A percentile compares a stretch with the other conserved stretches of the same genome.
Evolutionary conservation across 2,888 invertebrate species (phyloP).

Genomic region (Prosapia bicincta): DNA sequence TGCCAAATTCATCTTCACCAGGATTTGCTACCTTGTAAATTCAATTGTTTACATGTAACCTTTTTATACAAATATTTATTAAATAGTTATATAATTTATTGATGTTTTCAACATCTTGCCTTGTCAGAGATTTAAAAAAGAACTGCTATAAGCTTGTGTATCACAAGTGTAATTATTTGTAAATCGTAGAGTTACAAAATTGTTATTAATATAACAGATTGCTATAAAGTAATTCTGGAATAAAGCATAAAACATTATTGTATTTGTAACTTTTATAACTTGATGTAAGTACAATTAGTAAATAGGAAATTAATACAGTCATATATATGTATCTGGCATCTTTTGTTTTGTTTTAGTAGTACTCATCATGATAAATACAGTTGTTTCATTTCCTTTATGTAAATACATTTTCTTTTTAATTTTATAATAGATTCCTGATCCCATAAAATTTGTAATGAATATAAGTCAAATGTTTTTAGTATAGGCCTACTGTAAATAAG

Average conservation of each 20-base stretch:
- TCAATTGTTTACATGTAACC: no score
- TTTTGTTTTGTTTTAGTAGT: neutral
- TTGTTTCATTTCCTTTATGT: neutral
- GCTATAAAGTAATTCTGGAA: neutral
- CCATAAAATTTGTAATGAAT: neutral
- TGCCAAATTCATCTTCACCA: no score
- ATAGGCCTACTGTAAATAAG: neutral
- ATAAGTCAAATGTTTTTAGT: neutral
- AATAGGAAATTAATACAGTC: neutral
- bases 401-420: neutral
- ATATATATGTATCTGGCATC: neutral
- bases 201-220: no score
- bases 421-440: neutral
- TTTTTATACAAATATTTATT: no score
- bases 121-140: neutral
- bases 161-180: neutral
- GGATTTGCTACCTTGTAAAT: no score
- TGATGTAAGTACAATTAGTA: neutral
- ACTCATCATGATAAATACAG: neutral
- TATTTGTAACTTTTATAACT: neutral
- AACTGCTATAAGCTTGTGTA: neutral
- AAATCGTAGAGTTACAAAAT: neutral
- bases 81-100: no score
- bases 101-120: no score
- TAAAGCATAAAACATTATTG: neutral